Percentiles rank a stretch among this genome's conserved stretches.
Evolutionary conservation across 1,140 invertebrate species (phyloP).

Genomic region (Hylaeus anthracinus): DNA sequence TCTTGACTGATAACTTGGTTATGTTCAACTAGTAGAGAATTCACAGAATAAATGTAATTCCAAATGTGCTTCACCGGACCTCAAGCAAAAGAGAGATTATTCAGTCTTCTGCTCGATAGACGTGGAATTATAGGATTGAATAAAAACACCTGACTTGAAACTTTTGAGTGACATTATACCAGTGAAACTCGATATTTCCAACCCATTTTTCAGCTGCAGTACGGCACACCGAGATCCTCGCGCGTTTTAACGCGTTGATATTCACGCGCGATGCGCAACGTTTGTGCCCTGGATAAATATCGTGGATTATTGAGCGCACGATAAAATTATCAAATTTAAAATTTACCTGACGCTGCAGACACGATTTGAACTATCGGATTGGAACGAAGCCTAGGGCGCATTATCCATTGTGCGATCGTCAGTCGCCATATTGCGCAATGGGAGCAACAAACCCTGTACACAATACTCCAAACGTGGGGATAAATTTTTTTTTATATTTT

Average conservation of each 20-base stretch:
- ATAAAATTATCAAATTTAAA: slow-evolving; percentile 49
- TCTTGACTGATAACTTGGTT: too few species aligned
- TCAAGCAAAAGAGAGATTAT: neutral
- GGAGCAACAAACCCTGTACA: slow-evolving; percentile 33
- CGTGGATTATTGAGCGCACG: slow-evolving; percentile 19
- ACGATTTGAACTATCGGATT: slow-evolving; percentile 40
- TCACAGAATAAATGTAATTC: slow-evolving; percentile 1
- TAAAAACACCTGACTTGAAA: neutral
- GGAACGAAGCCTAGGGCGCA: slow-evolving; percentile 27
- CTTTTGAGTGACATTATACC: neutral
- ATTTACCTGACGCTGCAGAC: neutral
- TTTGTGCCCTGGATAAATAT: slow-evolving; percentile 16
- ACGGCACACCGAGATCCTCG: neutral
- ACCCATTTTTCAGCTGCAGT: neutral
- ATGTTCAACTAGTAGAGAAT: neutral
- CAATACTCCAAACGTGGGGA: slow-evolving; percentile 31
- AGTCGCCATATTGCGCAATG: slow-evolving; percentile 44
- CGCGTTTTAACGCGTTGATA: slow-evolving; percentile 13
- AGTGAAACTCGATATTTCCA: neutral
- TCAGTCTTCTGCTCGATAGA: slow-evolving; percentile 23
- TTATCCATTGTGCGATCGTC: slow-evolving; percentile 45
- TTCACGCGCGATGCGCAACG: neutral
- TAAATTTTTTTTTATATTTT: slow-evolving; percentile 35
- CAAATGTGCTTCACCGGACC: neutral
- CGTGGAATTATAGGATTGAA: neutral